Evolutionary conservation across 2,888 invertebrate species (phyloP), one percentile per base, ranked within the genome.

Genomic region (Drosophila formosana): DNA sequence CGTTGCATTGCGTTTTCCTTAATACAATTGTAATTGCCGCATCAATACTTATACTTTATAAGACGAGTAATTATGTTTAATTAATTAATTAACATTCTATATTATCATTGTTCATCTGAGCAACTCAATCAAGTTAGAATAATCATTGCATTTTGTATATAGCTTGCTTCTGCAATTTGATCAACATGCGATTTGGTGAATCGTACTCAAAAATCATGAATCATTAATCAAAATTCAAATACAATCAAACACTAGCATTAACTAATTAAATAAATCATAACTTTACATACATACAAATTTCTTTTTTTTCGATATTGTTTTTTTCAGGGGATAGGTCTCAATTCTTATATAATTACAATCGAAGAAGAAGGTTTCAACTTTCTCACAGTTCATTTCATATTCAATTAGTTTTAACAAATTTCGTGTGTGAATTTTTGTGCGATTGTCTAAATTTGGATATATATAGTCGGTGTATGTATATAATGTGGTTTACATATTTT

Each of bases 221-320:
- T 77, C 70, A 66, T 79, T 80, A 76, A 78, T 72, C 72, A 76
- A 73, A 77, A 78, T 69, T 76, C 25, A 66, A 72, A 43, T 41
- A 50, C 37, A 80, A 63, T 41, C 45, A 13, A 70, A 69, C 63
- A 49, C 63, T 57, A 64, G 57, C 57, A 72, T 53, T 45, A 73
- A 46, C 37, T 9, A 71, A 66, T 43, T 52, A 64, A 70, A 61
- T 53, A 51, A 53, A 72, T 41, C 28, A 39, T 65, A 77, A 76
- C 67, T 75, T 85, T 88, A 88, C 82, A 88, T 85, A 88, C 89
- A 89, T 88, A 89, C 89, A 87, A 80, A 61, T 72, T 74, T 70
- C 63, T 25, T 65, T 62, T 49, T 47, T 23, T 32, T 62, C 3
- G 51, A 26, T 66, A 1, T 41, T 47, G 50, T 53, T 62, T 37